Conservation (phyloP, 2,113 vertebrate species). For the Lophius piscatorius region DNA sequence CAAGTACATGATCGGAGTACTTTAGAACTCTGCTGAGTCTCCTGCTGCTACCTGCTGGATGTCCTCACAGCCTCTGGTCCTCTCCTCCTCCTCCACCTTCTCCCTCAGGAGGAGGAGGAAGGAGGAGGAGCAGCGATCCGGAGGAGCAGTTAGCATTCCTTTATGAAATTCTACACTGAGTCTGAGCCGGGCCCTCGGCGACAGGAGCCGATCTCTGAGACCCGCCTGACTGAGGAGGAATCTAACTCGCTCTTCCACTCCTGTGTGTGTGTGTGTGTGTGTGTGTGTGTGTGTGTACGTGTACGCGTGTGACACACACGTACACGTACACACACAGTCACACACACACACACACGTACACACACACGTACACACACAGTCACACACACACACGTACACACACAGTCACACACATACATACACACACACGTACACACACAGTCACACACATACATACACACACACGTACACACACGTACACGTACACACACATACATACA, state of each 20-base stretch:
- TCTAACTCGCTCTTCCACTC: conserved; percentile 18
- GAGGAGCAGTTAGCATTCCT: conserved; percentile 90
- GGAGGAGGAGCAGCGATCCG: conserved; percentile 76
- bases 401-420: too few relatives aligned
- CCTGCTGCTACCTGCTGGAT: too few relatives aligned
- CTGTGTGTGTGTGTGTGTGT: not conserved
- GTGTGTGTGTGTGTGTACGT: not conserved
- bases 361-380: conserved; percentile 13
- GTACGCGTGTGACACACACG: conserved; percentile 7
- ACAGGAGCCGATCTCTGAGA: conserved; percentile 58
- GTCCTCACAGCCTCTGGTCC: conserved; percentile 15
- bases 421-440: not conserved
- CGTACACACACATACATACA: conserved; percentile 9
- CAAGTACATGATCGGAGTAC: too few relatives aligned
- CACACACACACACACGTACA: not conserved
- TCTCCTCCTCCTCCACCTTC: conserved; percentile 47
- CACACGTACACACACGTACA: conserved; percentile 9
- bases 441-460: conserved; percentile 11
- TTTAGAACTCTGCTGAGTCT: too few relatives aligned
- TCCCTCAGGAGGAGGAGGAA: conserved; percentile 45
- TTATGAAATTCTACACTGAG: conserved; percentile 90
- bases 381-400: conserved; percentile 1
- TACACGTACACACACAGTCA: too few relatives aligned
- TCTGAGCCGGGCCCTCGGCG: conserved; percentile 78
- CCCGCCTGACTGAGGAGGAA: conserved; percentile 29